Conservation (phyloP, 2,888 invertebrate species). For the Spodoptera picta region DNA sequence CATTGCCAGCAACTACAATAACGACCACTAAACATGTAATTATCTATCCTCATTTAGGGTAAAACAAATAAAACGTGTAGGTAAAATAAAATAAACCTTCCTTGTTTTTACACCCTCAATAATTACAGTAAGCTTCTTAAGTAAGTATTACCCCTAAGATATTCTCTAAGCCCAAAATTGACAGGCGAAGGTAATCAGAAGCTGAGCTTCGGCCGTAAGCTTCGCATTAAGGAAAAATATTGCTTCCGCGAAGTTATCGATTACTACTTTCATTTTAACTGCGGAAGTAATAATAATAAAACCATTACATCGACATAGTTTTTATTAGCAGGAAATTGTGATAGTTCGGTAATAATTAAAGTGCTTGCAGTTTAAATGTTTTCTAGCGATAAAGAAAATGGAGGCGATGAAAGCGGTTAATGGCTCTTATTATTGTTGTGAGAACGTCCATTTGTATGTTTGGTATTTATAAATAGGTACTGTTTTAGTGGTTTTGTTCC, state of each 20-base stretch:
- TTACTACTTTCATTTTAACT: constrained; percentile 26
- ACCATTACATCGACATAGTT: background rate
- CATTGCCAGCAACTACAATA: no score
- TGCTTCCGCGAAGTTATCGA: constrained; percentile 35
- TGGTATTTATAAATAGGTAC: no score
- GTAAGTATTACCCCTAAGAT: constrained; percentile 34
- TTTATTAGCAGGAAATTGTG: background rate
- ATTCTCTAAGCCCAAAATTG: constrained; percentile 29
- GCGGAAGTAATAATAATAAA: constrained; percentile 24
- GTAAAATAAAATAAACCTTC: constrained; percentile 1
- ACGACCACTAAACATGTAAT: no score
- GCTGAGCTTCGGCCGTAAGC: constrained; percentile 23
- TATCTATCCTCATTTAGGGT: no score
- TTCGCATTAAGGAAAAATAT: constrained; percentile 49
- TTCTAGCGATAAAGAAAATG: no score
- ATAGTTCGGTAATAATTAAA: background rate
- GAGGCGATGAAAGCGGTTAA: no score
- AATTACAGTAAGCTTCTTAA: constrained; percentile 33
- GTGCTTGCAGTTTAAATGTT: background rate
- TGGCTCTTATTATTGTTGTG: no score
- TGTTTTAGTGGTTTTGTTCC: no score
- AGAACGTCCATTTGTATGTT: no score
- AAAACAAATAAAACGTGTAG: background rate
- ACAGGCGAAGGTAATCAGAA: constrained; percentile 44
- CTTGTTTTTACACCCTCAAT: constrained; percentile 18